Base-by-base conservation (phyloP, 2,113 vertebrate species). In the Sprattus sprattus region DNA sequence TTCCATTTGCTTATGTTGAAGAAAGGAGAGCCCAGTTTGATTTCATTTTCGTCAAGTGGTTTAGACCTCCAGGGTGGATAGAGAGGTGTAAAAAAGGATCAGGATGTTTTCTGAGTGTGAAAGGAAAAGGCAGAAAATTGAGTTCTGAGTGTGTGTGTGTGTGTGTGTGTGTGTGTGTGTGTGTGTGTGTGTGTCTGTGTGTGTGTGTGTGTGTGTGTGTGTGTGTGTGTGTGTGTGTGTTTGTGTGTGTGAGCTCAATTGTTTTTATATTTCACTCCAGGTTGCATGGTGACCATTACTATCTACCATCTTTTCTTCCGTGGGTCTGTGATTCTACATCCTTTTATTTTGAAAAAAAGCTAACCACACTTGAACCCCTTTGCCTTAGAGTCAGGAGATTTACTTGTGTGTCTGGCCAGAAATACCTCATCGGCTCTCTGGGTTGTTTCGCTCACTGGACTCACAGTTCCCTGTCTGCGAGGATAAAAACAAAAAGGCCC, bases 11-110 rank as follows among this genome's bases (percentile, higher is more conserved):
- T 78, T 39, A 78, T 28, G 3, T 6, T 7, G 28, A 16, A 78
- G 13, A 78, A 78, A 78, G 25, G 71, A 78, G 71, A 39, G 71
- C 71, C 32, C 71, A 78, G 71, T 11, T 39, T 78, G 71, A 32
- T 78, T 78, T 71, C 64, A 28, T 78, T 78, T 32, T 39, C 11
- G 4, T 78, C 71, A 78, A 78, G 71, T 39, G 71, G 71, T 15
- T 78, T 39, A 78, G 71, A 78, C 71, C 71, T 78, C 28, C 25
- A 78, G 71, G 71, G 71, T 32, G 71, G 71, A 78, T 18, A 78
- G 71, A 39, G 71, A 78, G 71, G 71, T 78, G 71, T 78, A 78
- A 28, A 75, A 78, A 78, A 78, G 71, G 71, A 78, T 78, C 9
- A 78, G 71, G 9, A 32, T 18, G 28, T 32, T 78, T 78, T 78